Evolutionary conservation across 1,140 invertebrate species (phyloP).

Genomic region (Phymastichus coffea): DNA sequence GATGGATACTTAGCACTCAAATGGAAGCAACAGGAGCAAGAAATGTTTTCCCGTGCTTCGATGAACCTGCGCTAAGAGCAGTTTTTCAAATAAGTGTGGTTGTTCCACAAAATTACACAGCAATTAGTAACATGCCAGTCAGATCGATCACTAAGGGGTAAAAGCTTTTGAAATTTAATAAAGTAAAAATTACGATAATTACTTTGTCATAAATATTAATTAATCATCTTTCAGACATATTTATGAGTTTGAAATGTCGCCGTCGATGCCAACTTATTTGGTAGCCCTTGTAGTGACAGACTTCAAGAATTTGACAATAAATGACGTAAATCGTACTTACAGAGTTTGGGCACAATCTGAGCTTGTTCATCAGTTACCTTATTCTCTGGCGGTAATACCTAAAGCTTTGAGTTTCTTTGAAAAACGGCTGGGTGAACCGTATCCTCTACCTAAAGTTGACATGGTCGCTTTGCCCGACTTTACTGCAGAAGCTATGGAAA

Average conservation of each 20-base stretch:
- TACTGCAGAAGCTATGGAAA: slow-evolving; percentile 88
- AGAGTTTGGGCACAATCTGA: slow-evolving; percentile 82
- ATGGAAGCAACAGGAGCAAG: slow-evolving; percentile 90
- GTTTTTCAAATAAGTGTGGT: slow-evolving; percentile 80
- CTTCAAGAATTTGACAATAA: slow-evolving; percentile 64
- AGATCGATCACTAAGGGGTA: not conserved
- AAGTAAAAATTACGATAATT: not conserved
- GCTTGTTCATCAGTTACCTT: slow-evolving; percentile 77
- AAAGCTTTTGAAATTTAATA: not conserved
- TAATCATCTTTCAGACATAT: slow-evolving; percentile 67
- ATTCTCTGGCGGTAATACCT: slow-evolving; percentile 77
- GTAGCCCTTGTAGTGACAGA: slow-evolving; percentile 89
- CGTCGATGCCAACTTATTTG: slow-evolving; percentile 92
- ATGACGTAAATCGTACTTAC: slow-evolving; percentile 52
- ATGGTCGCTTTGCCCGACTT: slow-evolving; percentile 93
- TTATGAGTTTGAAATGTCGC: slow-evolving; percentile 77
- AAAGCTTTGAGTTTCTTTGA: slow-evolving; percentile 80
- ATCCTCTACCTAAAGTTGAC: slow-evolving; percentile 80
- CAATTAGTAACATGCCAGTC: slow-evolving; percentile 55
- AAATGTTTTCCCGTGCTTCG: slow-evolving; percentile 89
- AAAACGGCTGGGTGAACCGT: slow-evolving; percentile 78
- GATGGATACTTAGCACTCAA: slow-evolving; percentile 82
- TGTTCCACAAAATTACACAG: slow-evolving; percentile 69
- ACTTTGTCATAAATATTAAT: slow-evolving; percentile 47
- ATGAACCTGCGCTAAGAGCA: slow-evolving; percentile 90